Percentiles rank a stretch among this genome's conserved stretches.
These are phyloP conservation scores for Apodemia zela DNA, from an alignment of 2,888 invertebrate species.

Conservation along the genomic window DNA sequence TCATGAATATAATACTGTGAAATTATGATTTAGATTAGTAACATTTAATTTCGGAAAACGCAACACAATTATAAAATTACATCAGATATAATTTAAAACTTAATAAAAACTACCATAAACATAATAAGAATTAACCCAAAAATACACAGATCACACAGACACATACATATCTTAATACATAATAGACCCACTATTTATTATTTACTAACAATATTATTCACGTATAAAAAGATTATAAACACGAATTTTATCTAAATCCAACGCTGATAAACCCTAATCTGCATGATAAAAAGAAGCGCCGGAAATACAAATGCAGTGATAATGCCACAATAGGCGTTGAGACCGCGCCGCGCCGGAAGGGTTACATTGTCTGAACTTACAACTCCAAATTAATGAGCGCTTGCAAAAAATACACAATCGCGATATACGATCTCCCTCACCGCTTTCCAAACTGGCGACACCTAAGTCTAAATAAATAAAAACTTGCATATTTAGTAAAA, in stretches of 20 bases:
- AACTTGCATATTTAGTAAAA: too few relatives aligned
- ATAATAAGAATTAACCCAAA: too few relatives aligned
- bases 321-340: constrained; percentile 58
- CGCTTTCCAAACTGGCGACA: constrained; percentile 49
- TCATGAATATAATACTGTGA: too few relatives aligned
- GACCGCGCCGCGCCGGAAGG: constrained; percentile 61
- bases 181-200: constrained; percentile 10
- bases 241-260: constrained; percentile 55
- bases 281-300: constrained; percentile 74
- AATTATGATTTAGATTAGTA: too few relatives aligned
- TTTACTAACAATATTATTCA: constrained; percentile 33
- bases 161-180: too few relatives aligned
- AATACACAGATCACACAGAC: too few relatives aligned
- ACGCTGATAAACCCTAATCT: constrained; percentile 68
- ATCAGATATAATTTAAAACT: not conserved
- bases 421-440: constrained; percentile 60
- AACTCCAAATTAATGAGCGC: constrained; percentile 75
- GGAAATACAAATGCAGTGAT: constrained; percentile 68
- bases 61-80: too few relatives aligned
- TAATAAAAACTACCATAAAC: not conserved
- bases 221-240: constrained; percentile 37
- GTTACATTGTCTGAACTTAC: constrained; percentile 71
- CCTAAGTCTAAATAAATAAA: constrained; percentile 8
- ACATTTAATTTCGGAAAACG: too few relatives aligned
- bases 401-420: constrained; percentile 75